Evolutionary conservation across 2,888 invertebrate genomes (phyloP), one percentile per base, ranked within the genome.

Genomic region (Uropetala carovei): DNA sequence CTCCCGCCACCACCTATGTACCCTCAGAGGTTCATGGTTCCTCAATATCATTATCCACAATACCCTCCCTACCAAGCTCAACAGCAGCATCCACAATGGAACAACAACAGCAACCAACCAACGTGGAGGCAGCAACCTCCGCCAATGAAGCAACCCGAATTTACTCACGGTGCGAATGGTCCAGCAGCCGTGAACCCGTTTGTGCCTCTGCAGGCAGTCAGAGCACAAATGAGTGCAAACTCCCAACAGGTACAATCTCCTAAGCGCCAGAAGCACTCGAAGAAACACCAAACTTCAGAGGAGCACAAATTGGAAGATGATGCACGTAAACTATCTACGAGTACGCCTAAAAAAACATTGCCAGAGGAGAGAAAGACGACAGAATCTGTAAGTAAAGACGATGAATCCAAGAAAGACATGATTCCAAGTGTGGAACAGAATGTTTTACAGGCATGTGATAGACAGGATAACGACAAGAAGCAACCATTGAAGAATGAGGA

Each of bases 121-220:
- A 43, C 64, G 43, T 64, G 89, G 64, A 30, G 60, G 16, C 64
- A 43, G 10, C 30, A 16, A 14, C 14, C 0, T 10, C 64, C 8
- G 30, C 64, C 27, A 43, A 10, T 5, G 1, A 18, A 9, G 18
- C 64, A 16, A 10, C 43, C n/a, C 27, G 75, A 75, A 75, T 22
- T 75, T 27, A 22, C 22, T 13, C 22, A 13, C 4, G 75, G 75
- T 13, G 27, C 27, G 8, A 75, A 75, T 75, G 86, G 30, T 4
- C 86, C 22, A 60, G 86, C 30, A 64, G 75, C 27, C 27, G 4
- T 27, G 27, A 75, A 89, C 57, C 95, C 96, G 0, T 96, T 96
- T 93, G 96, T 96, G 59, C 96, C 96, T 0, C 94, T 96, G 27
- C 96, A 96, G 94, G 96, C 96, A 5, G 95, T 96, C 82, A 96